Percentiles rank a stretch among this genome's conserved stretches.
Conservation (phyloP, 2,888 invertebrate genomes). For the Eupithecia insigniata region DNA sequence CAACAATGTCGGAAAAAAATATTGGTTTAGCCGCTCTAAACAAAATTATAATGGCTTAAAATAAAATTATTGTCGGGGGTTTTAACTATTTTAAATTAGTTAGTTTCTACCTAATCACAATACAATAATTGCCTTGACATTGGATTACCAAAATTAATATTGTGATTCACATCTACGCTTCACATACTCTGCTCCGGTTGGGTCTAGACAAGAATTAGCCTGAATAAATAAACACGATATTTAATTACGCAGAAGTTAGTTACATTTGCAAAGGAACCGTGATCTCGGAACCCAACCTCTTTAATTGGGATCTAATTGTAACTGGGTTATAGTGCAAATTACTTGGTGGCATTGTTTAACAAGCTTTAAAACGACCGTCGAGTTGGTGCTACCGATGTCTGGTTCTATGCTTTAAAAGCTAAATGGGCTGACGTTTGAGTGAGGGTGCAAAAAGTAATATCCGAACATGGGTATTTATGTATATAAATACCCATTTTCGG, state of each 20-base stretch:
- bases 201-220: conserved; percentile 36
- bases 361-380: conserved; percentile 18
- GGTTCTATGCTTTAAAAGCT: not conserved
- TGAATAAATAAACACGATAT: conserved; percentile 38
- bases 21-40: no score
- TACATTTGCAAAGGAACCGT: conserved; percentile 32
- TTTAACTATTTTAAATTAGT: no score
- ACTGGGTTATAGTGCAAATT: conserved; percentile 33
- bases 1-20: no score
- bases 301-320: conserved; percentile 38
- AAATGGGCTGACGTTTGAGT: not conserved
- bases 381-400: conserved; percentile 1
- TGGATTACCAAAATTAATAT: not conserved
- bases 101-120: not conserved
- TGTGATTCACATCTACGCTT: conserved; percentile 12
- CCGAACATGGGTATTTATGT: not conserved
- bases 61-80: no score
- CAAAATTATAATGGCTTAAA: no score
- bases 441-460: not conserved
- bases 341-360: conserved; percentile 35
- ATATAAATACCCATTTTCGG: no score
- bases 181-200: not conserved
- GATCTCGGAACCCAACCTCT: conserved; percentile 27
- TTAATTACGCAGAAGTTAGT: conserved; percentile 35
- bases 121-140: not conserved